Evolutionary conservation across 2,888 invertebrate species (phyloP).

Genomic region (Aphidius colemani): DNA sequence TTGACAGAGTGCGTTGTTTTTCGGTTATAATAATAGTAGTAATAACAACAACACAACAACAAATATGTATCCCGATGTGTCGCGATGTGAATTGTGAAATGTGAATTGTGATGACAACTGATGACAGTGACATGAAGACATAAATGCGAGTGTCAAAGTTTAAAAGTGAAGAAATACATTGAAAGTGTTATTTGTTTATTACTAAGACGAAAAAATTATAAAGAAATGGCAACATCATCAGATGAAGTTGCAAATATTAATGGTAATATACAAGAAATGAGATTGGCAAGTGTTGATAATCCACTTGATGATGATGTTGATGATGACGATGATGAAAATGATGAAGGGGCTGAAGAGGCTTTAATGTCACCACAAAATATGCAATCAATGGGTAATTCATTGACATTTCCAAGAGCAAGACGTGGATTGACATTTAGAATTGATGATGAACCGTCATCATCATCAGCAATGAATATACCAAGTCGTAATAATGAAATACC

Average conservation of each 20-base stretch:
- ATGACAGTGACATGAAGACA: no score
- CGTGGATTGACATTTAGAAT: slow-evolving; percentile 45
- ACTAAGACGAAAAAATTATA: slow-evolving; percentile 41
- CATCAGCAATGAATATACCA: slow-evolving; percentile 25
- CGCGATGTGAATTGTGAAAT: no score
- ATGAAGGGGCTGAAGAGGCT: slow-evolving; percentile 37
- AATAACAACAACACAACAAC: no score
- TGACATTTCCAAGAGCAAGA: slow-evolving; percentile 46
- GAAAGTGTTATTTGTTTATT: no score
- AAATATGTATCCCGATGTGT: no score
- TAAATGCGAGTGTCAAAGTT: no score
- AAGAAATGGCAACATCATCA: slow-evolving; percentile 34
- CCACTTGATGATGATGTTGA: background rate
- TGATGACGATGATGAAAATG: background rate
- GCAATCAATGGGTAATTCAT: background rate
- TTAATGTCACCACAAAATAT: slow-evolving; percentile 45
- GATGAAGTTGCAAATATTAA: slow-evolving; percentile 43
- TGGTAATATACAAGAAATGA: slow-evolving; percentile 43
- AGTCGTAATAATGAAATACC: slow-evolving; percentile 14
- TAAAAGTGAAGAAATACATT: no score
- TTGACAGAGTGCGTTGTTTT: no score
- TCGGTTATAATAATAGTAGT: no score
- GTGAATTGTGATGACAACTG: no score
- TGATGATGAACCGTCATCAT: slow-evolving; percentile 47
- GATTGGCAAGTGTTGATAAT: slow-evolving; percentile 35